Conservation (phyloP, 1,140 invertebrate species). For the Elymnias hypermnestra region DNA sequence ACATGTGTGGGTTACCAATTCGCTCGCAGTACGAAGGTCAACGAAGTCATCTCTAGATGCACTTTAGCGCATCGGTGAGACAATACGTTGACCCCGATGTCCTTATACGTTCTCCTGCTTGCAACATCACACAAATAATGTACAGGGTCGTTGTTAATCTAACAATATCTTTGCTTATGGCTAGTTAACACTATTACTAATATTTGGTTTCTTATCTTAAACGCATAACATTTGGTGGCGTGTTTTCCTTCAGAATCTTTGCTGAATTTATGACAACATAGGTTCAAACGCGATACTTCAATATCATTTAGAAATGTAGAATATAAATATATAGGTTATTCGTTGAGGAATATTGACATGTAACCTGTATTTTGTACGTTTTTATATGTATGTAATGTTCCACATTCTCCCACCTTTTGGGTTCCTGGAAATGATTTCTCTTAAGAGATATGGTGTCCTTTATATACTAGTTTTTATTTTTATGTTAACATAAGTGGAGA, state of each 20-base stretch:
- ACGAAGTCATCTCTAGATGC: conserved; percentile 34
- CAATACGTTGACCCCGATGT: conserved; percentile 39
- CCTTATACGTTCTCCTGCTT: conserved; percentile 36
- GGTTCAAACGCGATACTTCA: too few species aligned
- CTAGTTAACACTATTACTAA: neutral
- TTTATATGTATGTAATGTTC: too few species aligned
- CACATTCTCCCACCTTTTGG: too few species aligned
- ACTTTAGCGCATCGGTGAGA: conserved; percentile 34
- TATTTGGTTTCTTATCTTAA: neutral
- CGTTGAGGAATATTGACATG: too few species aligned
- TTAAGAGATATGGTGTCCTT: too few species aligned
- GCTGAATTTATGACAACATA: too few species aligned
- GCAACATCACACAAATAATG: conserved; percentile 23
- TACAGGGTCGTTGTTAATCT: conserved; percentile 17
- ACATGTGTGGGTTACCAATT: conserved; percentile 11
- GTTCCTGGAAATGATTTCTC: too few species aligned
- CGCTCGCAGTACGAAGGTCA: conserved; percentile 30
- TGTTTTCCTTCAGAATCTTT: neutral
- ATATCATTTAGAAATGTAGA: too few species aligned
- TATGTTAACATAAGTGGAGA: too few species aligned
- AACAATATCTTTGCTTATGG: conserved; percentile 3
- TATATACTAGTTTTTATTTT: too few species aligned
- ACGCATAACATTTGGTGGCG: neutral
- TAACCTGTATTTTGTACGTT: too few species aligned
- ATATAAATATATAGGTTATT: too few species aligned